A percentile compares a stretch with the other conserved stretches of the same genome.
These are phyloP conservation scores for Dunckerocampus dactyliophorus DNA, from an alignment of 2,113 vertebrate genomes.

Conservation along the genomic window DNA sequence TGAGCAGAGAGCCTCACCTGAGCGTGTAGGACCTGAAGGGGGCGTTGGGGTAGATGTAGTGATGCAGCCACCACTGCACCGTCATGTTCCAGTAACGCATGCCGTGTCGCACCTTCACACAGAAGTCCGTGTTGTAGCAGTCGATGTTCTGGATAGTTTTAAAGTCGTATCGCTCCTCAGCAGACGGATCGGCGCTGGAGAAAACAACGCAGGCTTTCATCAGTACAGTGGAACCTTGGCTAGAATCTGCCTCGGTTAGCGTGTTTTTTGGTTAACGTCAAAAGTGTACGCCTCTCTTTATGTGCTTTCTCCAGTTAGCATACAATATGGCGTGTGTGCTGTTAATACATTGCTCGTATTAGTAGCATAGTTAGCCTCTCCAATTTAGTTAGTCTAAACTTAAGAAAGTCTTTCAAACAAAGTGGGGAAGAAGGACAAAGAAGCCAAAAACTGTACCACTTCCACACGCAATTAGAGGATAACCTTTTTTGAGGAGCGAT, in stretches of 20 bases:
- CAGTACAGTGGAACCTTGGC: not conserved
- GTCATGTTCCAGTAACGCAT: conserved; percentile 96
- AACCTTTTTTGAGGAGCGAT: too few species aligned
- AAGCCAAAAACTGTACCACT: too few species aligned
- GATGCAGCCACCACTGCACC: conserved; percentile 90
- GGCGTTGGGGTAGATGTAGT: conserved; percentile 84
- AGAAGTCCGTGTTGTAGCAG: conserved; percentile 86
- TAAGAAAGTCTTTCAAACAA: not conserved
- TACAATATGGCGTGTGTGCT: too few species aligned
- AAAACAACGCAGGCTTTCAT: not conserved
- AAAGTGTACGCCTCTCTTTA: too few species aligned
- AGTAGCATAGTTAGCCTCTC: too few species aligned
- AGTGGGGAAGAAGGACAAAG: too few species aligned
- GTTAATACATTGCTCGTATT: too few species aligned
- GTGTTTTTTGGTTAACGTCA: too few species aligned
- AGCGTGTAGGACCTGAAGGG: conserved; percentile 79
- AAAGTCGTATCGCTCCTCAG: conserved; percentile 78
- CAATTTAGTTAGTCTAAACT: not conserved
- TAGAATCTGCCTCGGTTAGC: too few species aligned
- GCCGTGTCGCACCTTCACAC: conserved; percentile 84
- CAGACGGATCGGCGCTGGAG: conserved; percentile 61
- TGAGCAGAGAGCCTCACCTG: conserved; percentile 61
- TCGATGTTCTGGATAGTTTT: conserved; percentile 88
- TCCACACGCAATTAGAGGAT: too few species aligned
- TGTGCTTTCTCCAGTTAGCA: too few species aligned